These are phyloP conservation scores for Beaufortia kweichowensis DNA, from an alignment of 2,113 vertebrate species.

Conservation along the genomic window DNA sequence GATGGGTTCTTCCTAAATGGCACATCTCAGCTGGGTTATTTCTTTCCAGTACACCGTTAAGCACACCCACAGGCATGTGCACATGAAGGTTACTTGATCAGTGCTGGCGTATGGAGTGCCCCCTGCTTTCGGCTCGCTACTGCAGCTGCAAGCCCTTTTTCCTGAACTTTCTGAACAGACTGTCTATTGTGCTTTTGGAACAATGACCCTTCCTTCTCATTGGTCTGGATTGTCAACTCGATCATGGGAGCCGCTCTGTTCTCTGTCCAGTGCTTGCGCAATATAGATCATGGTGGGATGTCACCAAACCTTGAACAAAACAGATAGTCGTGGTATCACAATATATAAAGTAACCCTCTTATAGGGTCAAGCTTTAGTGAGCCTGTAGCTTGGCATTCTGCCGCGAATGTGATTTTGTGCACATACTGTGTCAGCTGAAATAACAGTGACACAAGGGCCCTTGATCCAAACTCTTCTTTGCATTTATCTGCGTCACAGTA, in stretches of 20 bases:
- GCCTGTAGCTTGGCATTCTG: neutral
- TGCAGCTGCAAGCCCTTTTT: conserved; percentile 69
- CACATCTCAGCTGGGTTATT: neutral
- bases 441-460: conserved; percentile 13
- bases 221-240: conserved; percentile 70
- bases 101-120: conserved; percentile 45
- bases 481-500: neutral
- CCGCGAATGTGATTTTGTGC: neutral
- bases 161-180: conserved; percentile 78
- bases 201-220: conserved; percentile 81
- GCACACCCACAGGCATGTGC: neutral
- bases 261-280: conserved; percentile 53
- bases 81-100: conserved; percentile 17
- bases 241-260: conserved; percentile 68
- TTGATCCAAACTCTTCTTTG: neutral
- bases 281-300: conserved; percentile 53
- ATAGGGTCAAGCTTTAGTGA: neutral
- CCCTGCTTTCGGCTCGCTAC: conserved; percentile 58
- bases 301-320: conserved; percentile 36
- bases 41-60: neutral
- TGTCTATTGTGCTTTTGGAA: conserved; percentile 84
- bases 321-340: neutral
- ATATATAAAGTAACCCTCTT: neutral
- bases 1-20: neutral
- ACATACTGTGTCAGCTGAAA: neutral